These are phyloP conservation scores for Zaprionus davidi DNA, from an alignment of 1,140 invertebrate species.

Conservation along the genomic window DNA sequence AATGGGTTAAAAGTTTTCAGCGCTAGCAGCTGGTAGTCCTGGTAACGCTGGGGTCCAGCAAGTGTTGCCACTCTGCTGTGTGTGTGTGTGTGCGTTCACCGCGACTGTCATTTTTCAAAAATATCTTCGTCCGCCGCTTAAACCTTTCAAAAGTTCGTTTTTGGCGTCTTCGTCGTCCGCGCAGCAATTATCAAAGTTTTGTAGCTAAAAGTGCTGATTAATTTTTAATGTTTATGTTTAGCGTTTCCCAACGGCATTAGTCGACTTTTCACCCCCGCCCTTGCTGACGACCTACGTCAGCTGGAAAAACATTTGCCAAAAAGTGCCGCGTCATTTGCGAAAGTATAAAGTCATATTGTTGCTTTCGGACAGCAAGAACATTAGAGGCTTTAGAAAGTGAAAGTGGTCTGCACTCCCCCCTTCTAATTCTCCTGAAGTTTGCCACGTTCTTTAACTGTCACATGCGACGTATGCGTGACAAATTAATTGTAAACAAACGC, in stretches of 20 bases:
- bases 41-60: not conserved
- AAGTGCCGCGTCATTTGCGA: conserved; percentile 61
- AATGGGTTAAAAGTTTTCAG: conserved; percentile 49
- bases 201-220: conserved; percentile 77
- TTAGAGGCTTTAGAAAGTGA: not conserved
- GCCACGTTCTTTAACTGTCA: not conserved
- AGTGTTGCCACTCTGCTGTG: not conserved
- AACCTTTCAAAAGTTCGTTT: conserved; percentile 44
- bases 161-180: conserved; percentile 13
- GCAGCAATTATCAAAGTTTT: conserved; percentile 76
- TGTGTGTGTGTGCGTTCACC: not conserved
- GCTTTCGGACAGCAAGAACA: not conserved
- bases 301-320: conserved; percentile 7
- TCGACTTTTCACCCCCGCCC: not conserved
- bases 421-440: too few species aligned
- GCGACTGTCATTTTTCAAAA: conserved; percentile 41
- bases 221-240: conserved; percentile 81
- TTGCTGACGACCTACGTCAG: not conserved
- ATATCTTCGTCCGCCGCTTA: conserved; percentile 22
- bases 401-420: not conserved
- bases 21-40: conserved; percentile 10
- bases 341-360: conserved; percentile 77
- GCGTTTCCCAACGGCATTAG: conserved; percentile 18
- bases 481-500: conserved; percentile 50
- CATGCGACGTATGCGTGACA: conserved; percentile 37